phyloP scores from a whole-genome alignment of 2,113 vertebrate genomes.

The Microcebus ravelobensis region DNA sequence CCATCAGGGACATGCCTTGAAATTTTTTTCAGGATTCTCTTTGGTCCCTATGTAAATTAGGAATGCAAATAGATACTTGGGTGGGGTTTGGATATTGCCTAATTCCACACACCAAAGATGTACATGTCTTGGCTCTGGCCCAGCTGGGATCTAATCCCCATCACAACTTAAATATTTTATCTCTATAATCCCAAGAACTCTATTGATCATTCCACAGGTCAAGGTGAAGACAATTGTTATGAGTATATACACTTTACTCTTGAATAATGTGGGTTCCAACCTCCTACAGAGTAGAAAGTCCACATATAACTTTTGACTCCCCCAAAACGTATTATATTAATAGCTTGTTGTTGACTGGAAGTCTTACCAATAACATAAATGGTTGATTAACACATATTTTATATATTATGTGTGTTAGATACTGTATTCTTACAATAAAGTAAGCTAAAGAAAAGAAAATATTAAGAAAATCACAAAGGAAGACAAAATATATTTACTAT shows the following conservation, averaged over 20 bases:
- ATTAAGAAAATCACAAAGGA: not conserved
- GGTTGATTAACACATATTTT: not conserved
- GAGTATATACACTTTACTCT: not conserved
- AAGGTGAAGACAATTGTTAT: conserved; percentile 19
- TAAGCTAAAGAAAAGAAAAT: not conserved
- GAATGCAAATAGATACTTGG: not conserved
- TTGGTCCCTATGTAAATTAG: not conserved
- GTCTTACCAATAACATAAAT: not conserved
- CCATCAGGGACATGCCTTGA: not conserved
- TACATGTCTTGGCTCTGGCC: not conserved
- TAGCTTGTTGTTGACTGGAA: not conserved
- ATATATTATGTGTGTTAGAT: not conserved
- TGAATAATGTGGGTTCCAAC: not conserved
- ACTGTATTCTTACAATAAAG: not conserved
- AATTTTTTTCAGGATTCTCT: not conserved
- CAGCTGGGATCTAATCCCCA: not conserved
- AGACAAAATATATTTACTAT: not conserved
- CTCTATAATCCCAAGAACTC: not conserved
- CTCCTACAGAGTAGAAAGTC: not conserved
- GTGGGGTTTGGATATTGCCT: not conserved
- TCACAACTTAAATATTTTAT: not conserved
- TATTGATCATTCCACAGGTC: not conserved
- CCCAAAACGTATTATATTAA: not conserved
- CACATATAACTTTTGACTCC: not conserved
- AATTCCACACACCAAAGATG: not conserved